Percentiles rank a stretch among this genome's conserved stretches.
Conservation (phyloP, 2,797 vertebrate genomes). For the Tragelaphus eurycerus region DNA sequence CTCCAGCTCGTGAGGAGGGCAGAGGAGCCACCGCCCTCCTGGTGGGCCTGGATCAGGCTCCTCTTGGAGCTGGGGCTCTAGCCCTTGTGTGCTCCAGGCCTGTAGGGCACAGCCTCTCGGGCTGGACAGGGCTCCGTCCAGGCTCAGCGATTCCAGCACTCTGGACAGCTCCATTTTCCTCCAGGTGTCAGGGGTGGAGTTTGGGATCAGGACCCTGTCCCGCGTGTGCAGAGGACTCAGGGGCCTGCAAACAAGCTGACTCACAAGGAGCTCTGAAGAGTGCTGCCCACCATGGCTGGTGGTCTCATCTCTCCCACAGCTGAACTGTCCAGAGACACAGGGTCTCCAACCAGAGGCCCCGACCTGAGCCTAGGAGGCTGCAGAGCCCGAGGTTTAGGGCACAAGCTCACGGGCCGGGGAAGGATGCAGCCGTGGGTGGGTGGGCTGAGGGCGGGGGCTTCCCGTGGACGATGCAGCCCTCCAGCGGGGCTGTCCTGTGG, state of each 20-base stretch:
- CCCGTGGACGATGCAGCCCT: neutral
- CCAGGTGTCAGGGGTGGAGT: rapidly evolving
- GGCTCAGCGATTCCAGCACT: neutral
- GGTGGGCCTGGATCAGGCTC: neutral
- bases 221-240: neutral
- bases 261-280: neutral
- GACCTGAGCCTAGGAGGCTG: neutral
- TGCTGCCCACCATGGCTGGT: neutral
- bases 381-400: neutral
- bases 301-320: neutral
- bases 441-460: neutral
- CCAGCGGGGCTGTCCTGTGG: neutral
- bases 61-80: neutral
- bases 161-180: neutral
- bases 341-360: neutral
- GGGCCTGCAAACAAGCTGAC: neutral
- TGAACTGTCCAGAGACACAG: neutral
- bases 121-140: neutral
- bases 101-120: neutral
- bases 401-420: rapidly evolving
- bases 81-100: neutral
- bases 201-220: neutral
- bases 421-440: neutral
- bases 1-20: neutral
- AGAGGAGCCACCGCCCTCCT: neutral